phyloP scores from a whole-genome alignment of 2,113 vertebrate species.

The Rutilus rutilus region DNA sequence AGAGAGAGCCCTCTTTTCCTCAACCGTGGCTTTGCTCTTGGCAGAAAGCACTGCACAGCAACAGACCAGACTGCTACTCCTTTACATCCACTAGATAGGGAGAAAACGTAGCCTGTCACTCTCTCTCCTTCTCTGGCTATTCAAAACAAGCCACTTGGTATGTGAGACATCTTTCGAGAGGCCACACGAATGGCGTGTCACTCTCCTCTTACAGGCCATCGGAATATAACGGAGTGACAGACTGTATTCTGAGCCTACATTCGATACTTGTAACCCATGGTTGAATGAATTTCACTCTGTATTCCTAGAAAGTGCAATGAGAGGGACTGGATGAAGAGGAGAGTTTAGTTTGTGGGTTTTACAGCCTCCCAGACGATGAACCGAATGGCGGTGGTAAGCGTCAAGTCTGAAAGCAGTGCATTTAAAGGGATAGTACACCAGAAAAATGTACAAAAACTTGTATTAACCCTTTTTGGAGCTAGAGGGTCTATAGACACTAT shows the following conservation, averaged over 20 bases:
- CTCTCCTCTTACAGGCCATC: constrained; percentile 9
- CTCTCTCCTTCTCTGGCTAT: constrained; percentile 6
- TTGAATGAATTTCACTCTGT: constrained; percentile 6
- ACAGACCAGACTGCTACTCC: constrained; percentile 40
- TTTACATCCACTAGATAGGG: constrained; percentile 28
- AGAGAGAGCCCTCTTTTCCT: background rate
- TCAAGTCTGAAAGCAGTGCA: background rate
- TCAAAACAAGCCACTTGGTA: constrained; percentile 31
- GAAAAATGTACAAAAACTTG: too few species aligned
- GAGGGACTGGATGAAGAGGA: background rate
- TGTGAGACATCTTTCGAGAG: constrained; percentile 17
- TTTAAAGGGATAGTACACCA: background rate
- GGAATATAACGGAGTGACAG: background rate
- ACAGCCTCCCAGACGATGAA: background rate
- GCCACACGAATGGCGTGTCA: background rate
- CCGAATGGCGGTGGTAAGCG: background rate
- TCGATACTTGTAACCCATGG: constrained; percentile 11
- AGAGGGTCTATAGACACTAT: background rate
- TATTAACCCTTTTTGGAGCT: background rate
- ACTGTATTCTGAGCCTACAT: constrained; percentile 3
- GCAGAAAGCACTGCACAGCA: constrained; percentile 55
- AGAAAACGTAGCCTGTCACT: constrained; percentile 1
- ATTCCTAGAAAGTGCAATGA: constrained; percentile 15
- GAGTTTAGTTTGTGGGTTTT: background rate
- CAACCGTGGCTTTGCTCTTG: constrained; percentile 41